A percentile compares a stretch with the other conserved stretches of the same genome.
Conservation (phyloP, 2,888 invertebrate species). For the Zygogramma bicolorata region DNA sequence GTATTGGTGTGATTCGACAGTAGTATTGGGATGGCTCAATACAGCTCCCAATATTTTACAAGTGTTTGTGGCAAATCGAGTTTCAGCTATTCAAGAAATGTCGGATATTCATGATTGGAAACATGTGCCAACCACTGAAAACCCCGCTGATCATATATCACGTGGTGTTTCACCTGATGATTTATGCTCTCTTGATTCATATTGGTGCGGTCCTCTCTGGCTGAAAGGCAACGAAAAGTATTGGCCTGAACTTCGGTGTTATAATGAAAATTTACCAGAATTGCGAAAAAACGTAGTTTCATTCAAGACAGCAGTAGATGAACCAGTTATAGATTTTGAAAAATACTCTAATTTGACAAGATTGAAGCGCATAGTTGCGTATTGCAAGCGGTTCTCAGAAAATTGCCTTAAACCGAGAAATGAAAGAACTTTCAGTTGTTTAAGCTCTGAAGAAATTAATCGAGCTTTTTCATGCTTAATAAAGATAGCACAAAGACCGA, state of each 20-base stretch:
- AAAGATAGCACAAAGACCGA: too few species aligned
- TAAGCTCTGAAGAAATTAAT: background rate
- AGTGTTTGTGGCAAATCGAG: slow-evolving; percentile 9
- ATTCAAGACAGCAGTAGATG: background rate
- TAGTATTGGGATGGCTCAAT: background rate
- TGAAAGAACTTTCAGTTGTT: background rate
- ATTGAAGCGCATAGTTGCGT: background rate
- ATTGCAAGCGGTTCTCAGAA: background rate
- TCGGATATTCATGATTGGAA: background rate
- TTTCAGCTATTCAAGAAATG: slow-evolving; percentile 4
- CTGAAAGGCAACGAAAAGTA: background rate
- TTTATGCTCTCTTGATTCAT: background rate
- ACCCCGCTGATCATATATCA: background rate
- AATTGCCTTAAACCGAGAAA: background rate
- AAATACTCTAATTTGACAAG: background rate
- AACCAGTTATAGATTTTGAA: background rate
- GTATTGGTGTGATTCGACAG: background rate
- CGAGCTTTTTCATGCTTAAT: too few species aligned
- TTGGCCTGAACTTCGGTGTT: background rate
- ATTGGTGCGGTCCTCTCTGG: background rate
- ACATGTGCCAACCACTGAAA: background rate
- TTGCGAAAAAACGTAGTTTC: background rate
- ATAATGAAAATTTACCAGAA: background rate
- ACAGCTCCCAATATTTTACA: slow-evolving; percentile 4
- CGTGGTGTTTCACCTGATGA: background rate